Evolutionary conservation across 1,140 invertebrate genomes (phyloP).

Genomic region (Saccostrea echinata): DNA sequence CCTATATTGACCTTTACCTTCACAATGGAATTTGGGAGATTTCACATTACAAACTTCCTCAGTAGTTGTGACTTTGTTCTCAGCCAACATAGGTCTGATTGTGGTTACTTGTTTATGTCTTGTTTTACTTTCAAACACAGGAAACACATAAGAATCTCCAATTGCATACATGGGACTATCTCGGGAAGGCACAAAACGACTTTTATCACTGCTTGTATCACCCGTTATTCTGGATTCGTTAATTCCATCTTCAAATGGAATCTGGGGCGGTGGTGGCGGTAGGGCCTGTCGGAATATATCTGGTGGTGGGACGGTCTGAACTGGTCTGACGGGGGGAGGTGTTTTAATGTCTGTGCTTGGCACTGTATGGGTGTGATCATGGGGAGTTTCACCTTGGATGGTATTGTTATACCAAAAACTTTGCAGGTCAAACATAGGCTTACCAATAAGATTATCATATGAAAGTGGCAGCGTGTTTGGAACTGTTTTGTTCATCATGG

Average conservation of each 20-base stretch:
- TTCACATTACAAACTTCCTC: slow-evolving; percentile 23
- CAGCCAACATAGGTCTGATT: neutral
- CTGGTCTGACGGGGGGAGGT: neutral
- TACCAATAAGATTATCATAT: neutral
- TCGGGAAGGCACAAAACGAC: neutral
- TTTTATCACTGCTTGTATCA: neutral
- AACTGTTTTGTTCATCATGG: neutral
- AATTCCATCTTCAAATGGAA: neutral
- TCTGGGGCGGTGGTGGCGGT: neutral
- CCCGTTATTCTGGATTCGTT: slow-evolving; percentile 5
- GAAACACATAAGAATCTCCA: slow-evolving; percentile 11
- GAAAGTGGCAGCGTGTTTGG: neutral
- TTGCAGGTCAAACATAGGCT: neutral
- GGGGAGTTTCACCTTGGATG: neutral
- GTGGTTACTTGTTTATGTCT: neutral
- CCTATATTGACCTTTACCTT: slow-evolving; percentile 40
- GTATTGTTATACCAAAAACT: neutral
- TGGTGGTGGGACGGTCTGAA: neutral
- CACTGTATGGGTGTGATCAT: neutral
- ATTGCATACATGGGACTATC: slow-evolving; percentile 2
- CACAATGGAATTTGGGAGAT: slow-evolving; percentile 45
- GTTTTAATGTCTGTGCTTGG: neutral
- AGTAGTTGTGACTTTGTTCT: neutral
- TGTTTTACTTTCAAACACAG: neutral
- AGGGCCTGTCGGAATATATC: neutral